Evolutionary conservation across 2,888 invertebrate genomes (phyloP), one percentile per base, ranked within the genome.

Genomic region (Platerodrilus igneus): DNA sequence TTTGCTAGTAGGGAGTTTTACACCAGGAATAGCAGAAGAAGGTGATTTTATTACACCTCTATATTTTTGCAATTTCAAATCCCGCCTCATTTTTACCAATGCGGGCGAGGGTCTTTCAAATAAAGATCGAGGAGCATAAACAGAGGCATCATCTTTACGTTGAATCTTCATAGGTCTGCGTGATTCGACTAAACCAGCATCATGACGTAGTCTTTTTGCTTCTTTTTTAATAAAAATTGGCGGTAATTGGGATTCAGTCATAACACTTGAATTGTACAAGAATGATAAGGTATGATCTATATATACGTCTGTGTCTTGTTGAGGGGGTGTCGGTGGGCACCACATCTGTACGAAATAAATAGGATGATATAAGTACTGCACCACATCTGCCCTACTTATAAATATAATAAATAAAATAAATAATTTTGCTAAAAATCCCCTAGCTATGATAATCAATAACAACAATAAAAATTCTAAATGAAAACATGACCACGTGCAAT

Each of bases 281-380:
- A 90, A 87, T 45, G 83, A 78, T 66, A 91, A 71, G 44, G 87
- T 83, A 53, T 80, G 78, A 66, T 96, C 95, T 52, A 91, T 81
- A 73, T 93, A 93, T 39, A 93, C 76, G 67, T 96, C 96, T 61
- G 84, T 83, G 58, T 93, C 93, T 65, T 89, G 88, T 64, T 86
- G 83, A 7, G 96, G 95, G 41, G 96, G 96, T 11, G 96, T 96
- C 39, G 95, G 96, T 36, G 96, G 96, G 54, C 89, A 83, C 95
- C 96, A 97, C 76, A 92, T 81, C 94, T 95, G 69, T 54, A 59
- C 51, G 34, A 31, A 45, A 44, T 35, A 28, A 44, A 16, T n/a
- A 13, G 15, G 19, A 7, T 32, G 2, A 31, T 7, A 14, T 23
- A 25, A 8, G 2, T 13, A 7, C n/a, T 14, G 14, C 3, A 20